phyloP scores from a whole-genome alignment of 2,888 invertebrate species.

The Drosophila affinis region DNA sequence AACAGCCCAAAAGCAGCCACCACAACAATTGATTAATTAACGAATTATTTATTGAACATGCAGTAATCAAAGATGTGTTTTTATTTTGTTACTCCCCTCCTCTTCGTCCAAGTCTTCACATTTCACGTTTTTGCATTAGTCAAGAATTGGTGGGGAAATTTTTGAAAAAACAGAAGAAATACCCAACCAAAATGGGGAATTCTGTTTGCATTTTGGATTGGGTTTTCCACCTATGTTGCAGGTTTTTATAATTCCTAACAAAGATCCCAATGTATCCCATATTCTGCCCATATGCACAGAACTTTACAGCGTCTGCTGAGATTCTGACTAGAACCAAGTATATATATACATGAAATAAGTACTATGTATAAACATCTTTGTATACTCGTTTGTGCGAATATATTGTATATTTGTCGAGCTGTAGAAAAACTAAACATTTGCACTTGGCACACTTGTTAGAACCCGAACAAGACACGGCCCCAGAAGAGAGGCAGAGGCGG shows the following conservation, averaged over 20 bases:
- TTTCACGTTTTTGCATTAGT: slow-evolving; percentile 32
- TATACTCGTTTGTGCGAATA: neutral
- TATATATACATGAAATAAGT: slow-evolving; percentile 3
- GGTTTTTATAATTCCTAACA: too few species aligned
- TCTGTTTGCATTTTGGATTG: neutral
- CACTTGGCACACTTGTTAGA: slow-evolving; percentile 66
- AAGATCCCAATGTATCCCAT: too few species aligned
- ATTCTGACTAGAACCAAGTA: slow-evolving; percentile 14
- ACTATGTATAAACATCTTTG: neutral
- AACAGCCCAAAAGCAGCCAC: slow-evolving; percentile 41
- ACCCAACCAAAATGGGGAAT: neutral
- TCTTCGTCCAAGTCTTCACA: neutral
- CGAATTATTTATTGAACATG: slow-evolving; percentile 60
- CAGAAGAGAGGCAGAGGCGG: neutral
- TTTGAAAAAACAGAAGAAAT: neutral
- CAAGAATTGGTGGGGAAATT: slow-evolving; percentile 20
- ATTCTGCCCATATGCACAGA: neutral
- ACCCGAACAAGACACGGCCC: slow-evolving; percentile 44
- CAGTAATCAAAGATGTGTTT: slow-evolving; percentile 45
- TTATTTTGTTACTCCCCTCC: neutral
- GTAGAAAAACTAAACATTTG: slow-evolving; percentile 73
- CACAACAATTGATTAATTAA: slow-evolving; percentile 70
- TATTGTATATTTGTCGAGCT: slow-evolving; percentile 24
- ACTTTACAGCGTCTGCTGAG: slow-evolving; percentile 29
- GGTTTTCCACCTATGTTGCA: too few species aligned